phyloP scores from a whole-genome alignment of 2,888 invertebrate species.

The Teleogryllus oceanicus region DNA sequence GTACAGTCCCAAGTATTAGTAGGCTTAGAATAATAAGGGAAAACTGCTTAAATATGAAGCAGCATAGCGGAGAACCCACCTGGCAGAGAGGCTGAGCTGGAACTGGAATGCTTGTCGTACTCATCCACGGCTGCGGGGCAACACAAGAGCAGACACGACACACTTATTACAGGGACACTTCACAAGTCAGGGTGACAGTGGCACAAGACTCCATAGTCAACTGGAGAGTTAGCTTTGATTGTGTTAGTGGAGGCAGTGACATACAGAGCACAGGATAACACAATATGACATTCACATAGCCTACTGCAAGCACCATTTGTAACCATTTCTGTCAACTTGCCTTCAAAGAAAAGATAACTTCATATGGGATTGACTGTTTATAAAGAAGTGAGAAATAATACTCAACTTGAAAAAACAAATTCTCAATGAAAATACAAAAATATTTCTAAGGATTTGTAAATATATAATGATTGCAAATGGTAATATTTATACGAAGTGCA shows the following conservation, averaged over 20 bases:
- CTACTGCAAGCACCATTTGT: conserved; percentile 3
- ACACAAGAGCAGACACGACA: conserved; percentile 18
- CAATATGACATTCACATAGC: conserved; percentile 2
- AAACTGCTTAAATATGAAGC: too few species aligned
- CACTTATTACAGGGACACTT: conserved; percentile 18
- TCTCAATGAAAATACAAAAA: too few species aligned
- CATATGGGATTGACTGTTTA: too few species aligned
- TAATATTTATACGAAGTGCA: neutral
- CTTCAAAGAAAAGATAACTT: too few species aligned
- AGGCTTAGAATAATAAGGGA: too few species aligned
- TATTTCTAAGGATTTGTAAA: neutral
- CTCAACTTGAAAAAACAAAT: too few species aligned
- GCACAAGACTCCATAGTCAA: conserved; percentile 8
- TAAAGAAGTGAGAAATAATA: too few species aligned
- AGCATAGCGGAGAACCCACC: conserved; percentile 52
- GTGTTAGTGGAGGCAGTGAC: conserved; percentile 18
- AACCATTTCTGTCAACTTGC: neutral
- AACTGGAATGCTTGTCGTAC: conserved; percentile 67
- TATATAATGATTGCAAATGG: neutral
- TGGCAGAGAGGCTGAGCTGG: conserved; percentile 65
- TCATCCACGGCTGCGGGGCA: conserved; percentile 50
- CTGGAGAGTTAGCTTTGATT: conserved; percentile 1
- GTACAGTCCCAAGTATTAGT: too few species aligned
- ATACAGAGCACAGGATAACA: neutral
- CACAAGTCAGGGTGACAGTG: conserved; percentile 18